These are phyloP conservation scores for Catocala sponsa DNA, from an alignment of 2,888 invertebrate genomes.

Conservation along the genomic window DNA sequence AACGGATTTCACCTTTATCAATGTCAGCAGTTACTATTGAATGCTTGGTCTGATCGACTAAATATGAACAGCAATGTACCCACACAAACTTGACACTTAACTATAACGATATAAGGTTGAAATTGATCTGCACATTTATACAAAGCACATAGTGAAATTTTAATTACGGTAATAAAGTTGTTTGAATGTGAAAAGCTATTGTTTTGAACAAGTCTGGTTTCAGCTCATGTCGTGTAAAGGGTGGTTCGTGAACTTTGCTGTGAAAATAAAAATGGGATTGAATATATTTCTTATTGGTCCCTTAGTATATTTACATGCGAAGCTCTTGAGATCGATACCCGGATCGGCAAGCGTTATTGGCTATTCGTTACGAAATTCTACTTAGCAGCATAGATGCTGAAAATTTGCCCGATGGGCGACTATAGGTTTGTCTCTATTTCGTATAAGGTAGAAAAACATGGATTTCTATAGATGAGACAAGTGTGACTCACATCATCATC, in stretches of 20 bases:
- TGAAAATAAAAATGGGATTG: too few species aligned
- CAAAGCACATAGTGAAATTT: constrained; percentile 7
- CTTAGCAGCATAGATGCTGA: too few species aligned
- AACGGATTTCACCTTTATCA: constrained; percentile 35
- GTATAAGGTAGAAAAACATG: too few species aligned
- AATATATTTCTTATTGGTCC: too few species aligned
- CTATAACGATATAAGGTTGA: neutral
- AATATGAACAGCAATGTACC: constrained; percentile 10
- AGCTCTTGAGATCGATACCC: too few species aligned
- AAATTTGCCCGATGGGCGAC: too few species aligned
- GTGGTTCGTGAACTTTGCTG: neutral
- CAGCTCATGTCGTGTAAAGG: neutral
- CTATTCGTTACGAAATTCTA: too few species aligned
- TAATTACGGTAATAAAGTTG: constrained; percentile 17
- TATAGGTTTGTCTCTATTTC: too few species aligned
- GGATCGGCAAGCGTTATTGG: too few species aligned
- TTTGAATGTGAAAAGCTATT: constrained; percentile 28
- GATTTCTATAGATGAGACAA: too few species aligned
- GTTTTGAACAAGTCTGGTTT: constrained; percentile 19
- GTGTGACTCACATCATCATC: too few species aligned
- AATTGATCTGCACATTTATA: constrained; percentile 9
- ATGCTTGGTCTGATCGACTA: constrained; percentile 20
- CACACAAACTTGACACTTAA: constrained; percentile 9
- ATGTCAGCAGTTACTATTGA: constrained; percentile 24
- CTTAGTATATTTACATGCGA: too few species aligned